Evolutionary conservation across 2,113 vertebrate genomes (phyloP).

Genomic region (Dendropsophus ebraccatus): DNA sequence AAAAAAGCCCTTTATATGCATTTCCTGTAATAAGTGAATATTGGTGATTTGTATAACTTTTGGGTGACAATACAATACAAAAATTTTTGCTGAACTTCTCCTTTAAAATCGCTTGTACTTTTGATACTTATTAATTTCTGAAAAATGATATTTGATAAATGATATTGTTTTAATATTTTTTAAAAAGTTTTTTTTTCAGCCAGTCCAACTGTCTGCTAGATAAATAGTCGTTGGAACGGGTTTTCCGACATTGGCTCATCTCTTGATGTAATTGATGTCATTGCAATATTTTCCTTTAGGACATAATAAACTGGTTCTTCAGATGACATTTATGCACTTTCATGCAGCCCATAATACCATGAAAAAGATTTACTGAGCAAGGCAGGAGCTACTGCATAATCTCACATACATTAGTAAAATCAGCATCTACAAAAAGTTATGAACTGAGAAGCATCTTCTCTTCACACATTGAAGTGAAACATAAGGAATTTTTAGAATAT

Average conservation of each 20-base stretch:
- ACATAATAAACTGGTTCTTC: constrained; percentile 7
- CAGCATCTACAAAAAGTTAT: not conserved
- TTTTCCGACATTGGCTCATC: not conserved
- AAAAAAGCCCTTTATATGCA: too few relatives aligned
- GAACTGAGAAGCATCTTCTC: not conserved
- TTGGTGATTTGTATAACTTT: too few relatives aligned
- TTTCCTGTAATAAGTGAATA: too few relatives aligned
- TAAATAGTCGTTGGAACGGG: not conserved
- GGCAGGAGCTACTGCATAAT: not conserved
- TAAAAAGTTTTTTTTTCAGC: too few relatives aligned
- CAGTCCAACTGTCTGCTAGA: not conserved
- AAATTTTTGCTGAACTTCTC: too few relatives aligned
- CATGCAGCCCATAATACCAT: constrained; percentile 9
- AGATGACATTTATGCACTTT: constrained; percentile 12
- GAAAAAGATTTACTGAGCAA: not conserved
- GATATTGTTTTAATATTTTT: too few relatives aligned
- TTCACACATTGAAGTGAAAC: not conserved
- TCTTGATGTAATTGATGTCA: not conserved
- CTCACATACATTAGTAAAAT: not conserved
- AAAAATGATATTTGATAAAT: too few relatives aligned
- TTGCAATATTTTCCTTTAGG: not conserved
- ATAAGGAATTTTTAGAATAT: not conserved
- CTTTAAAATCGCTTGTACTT: too few relatives aligned
- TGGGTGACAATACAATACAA: too few relatives aligned
- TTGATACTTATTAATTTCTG: too few relatives aligned